phyloP scores from a whole-genome alignment of 2,888 invertebrate species.

The Xanthia togata region DNA sequence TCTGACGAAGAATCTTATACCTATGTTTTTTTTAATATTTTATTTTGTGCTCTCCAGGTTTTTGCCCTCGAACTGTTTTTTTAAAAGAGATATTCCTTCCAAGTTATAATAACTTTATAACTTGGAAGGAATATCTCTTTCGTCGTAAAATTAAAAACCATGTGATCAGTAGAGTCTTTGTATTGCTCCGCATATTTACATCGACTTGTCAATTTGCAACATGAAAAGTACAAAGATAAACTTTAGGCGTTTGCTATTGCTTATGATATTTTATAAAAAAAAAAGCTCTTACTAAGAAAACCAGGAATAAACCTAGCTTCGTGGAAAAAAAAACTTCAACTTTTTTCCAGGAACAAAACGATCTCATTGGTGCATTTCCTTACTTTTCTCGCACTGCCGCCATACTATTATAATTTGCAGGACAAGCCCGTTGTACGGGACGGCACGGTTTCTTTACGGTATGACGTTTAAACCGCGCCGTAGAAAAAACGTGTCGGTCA shows the following conservation, averaged over 20 bases:
- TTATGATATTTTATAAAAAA: constrained; percentile 11
- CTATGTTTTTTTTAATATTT: not conserved
- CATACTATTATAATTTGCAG: not conserved
- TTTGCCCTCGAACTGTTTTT: not conserved
- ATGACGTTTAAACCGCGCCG: too few species aligned
- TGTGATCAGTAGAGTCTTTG: not conserved
- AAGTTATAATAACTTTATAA: too few species aligned
- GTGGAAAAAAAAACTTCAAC: not conserved
- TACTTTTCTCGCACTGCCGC: not conserved
- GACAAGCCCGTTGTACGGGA: too few species aligned
- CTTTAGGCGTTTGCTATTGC: not conserved
- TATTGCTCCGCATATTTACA: constrained; percentile 1
- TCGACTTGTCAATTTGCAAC: not conserved
- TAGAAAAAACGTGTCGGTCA: too few species aligned
- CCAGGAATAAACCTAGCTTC: not conserved
- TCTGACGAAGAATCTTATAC: not conserved
- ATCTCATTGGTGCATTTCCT: not conserved
- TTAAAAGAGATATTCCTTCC: not conserved
- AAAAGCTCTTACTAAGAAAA: constrained; percentile 5
- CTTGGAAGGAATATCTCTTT: too few species aligned
- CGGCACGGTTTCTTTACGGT: too few species aligned
- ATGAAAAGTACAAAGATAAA: constrained; percentile 13
- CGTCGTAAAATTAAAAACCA: not conserved
- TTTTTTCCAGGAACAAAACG: not conserved
- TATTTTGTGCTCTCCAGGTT: not conserved